Conservation (phyloP, 2,888 invertebrate species). For the Aphrophora alni region DNA sequence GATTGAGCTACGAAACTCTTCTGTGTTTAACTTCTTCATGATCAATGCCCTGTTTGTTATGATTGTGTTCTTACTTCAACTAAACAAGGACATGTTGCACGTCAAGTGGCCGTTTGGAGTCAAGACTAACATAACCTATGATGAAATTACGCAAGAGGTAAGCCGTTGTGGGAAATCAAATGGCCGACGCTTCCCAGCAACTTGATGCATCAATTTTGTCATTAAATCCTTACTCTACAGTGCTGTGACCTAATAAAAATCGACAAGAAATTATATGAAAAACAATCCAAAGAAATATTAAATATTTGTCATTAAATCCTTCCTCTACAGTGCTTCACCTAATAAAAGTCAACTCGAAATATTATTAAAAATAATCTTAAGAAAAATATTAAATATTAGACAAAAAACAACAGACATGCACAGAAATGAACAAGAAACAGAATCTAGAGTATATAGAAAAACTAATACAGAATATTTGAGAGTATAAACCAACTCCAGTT, state of each 20-base stretch:
- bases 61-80: slow-evolving; percentile 97
- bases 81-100: slow-evolving; percentile 96
- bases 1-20: slow-evolving; percentile 93
- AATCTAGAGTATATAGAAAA: too few species aligned
- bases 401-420: too few species aligned
- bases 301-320: too few species aligned
- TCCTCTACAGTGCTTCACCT: too few species aligned
- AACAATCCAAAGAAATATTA: too few species aligned
- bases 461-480: too few species aligned
- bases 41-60: slow-evolving; percentile 98
- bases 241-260: background rate
- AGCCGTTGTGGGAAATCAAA: slow-evolving; percentile 55
- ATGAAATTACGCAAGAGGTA: slow-evolving; percentile 92
- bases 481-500: too few species aligned
- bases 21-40: slow-evolving; percentile 98
- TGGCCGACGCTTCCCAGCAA: background rate
- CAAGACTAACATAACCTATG: slow-evolving; percentile 91
- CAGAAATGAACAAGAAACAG: too few species aligned
- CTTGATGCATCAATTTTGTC: background rate
- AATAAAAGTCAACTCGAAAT: too few species aligned
- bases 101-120: slow-evolving; percentile 96
- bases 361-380: too few species aligned
- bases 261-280: too few species aligned
- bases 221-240: background rate
- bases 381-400: too few species aligned